Base-by-base conservation (phyloP, 2,888 invertebrate species). In the Odontothrips loti region DNA sequence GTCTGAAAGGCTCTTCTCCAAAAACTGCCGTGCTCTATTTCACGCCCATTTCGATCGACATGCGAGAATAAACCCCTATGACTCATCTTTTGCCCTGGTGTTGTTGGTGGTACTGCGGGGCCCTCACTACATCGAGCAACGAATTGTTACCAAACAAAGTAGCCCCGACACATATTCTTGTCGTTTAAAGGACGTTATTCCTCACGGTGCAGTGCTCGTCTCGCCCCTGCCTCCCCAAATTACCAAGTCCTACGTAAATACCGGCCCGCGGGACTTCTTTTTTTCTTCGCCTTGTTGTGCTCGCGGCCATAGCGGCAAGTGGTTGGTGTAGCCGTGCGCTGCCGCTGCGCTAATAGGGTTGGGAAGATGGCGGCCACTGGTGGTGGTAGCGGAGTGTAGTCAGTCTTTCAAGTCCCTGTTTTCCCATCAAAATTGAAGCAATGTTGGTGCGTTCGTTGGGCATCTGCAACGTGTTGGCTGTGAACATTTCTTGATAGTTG, bases 131-230 rank as follows among this genome's bases (percentile, higher is more conserved):
- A 75, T 75, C 68, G 68, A 23, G 27, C 68, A 75, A 27, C 68
- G 68, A 75, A 75, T 75, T 75, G 68, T 75, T 75, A 75, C 68
- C 68, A 75, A 75, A 75, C 68, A 75, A 75, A 75, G 68, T 75
- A 75, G 68, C 68, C 27, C 68, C 68, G 68, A 23, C 27, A 27
- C 23, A 27, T 75, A 75, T 75, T 27, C n/a, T 75, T 6, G 34
- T 6, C 34, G 34, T 27, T 27, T 17, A 11, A 27, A 9, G 9
- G 12, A 75, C 68, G 12, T 9, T 9, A 12, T 9, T 75, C 27
- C 23, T 23, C 27, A 23, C 8, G 23, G 23, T 27, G 68, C 10
- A 75, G 27, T 23, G 68, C 27, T 23, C 23, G 8, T 27, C 68
- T 75, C 68, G 68, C 27, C 23, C 23, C 23, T 12, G 58, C 17